phyloP scores from a whole-genome alignment of 2,797 vertebrate species.

The Toxotes lorentzi region DNA sequence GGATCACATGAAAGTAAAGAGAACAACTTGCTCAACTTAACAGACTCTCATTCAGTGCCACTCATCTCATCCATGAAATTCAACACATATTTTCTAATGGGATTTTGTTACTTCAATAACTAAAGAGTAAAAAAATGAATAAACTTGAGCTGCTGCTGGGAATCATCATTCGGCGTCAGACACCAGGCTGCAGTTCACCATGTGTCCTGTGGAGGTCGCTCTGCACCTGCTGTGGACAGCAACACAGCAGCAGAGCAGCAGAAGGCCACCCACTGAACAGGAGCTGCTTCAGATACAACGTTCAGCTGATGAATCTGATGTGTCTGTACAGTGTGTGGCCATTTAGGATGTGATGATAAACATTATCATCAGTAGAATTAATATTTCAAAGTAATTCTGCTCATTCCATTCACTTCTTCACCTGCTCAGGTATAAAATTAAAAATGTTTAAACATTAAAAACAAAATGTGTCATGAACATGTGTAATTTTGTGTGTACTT shows the following conservation, averaged over 20 bases:
- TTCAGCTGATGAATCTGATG: constrained; percentile 25
- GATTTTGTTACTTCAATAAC: background rate
- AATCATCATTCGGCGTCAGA: background rate
- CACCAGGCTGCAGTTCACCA: constrained; percentile 46
- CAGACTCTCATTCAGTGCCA: background rate
- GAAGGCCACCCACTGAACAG: constrained; percentile 17
- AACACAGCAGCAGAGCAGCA: background rate
- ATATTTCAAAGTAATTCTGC: background rate
- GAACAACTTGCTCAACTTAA: constrained; percentile 15
- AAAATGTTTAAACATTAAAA: background rate
- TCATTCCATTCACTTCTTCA: background rate
- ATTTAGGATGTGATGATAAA: background rate
- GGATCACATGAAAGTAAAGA: constrained; percentile 14
- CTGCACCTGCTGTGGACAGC: constrained; percentile 50
- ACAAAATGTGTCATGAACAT: background rate
- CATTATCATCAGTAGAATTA: constrained; percentile 19
- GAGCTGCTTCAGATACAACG: constrained; percentile 26
- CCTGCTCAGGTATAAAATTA: background rate
- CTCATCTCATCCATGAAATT: background rate
- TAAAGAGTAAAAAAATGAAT: background rate
- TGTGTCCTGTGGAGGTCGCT: constrained; percentile 79
- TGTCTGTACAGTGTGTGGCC: constrained; percentile 34
- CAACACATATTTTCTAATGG: background rate
- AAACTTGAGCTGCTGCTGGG: constrained; percentile 1
- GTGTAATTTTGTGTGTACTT: background rate